Base-by-base conservation (phyloP, 2,113 vertebrate species). In the Phalacrocorax carbo region DNA sequence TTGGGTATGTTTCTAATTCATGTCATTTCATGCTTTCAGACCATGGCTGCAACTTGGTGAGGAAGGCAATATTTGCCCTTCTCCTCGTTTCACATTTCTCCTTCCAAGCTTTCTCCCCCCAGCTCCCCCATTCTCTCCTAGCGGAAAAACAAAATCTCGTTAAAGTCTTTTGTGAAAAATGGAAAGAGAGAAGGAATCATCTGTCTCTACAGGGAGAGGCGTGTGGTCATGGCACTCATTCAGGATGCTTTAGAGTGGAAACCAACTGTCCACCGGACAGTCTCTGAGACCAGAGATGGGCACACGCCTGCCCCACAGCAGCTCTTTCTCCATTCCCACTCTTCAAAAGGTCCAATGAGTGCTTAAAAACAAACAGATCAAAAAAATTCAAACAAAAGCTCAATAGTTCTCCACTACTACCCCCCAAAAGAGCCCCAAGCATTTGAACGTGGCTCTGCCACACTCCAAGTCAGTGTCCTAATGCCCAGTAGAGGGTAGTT, bases 11-110 rank as follows among this genome's bases (percentile, higher is more conserved):
- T 97, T 96, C 89, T 70, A 92, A 93, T 94, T 92, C 73, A 88
- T 48, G 57, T 66, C 60, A 86, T 94, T 93, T 96, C 94, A 95
- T 97, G 94, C 84, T 91, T 94, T 93, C 89, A 86, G 90, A 77
- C 82, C 46, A 90, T 15, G n/a, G 58, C 30, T 92, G 58, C 36
- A 26, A 32, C 71, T 90, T 57, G 62, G 77, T 89, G 70, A 93
- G 84, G 80, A 93, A 64, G 66, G 66, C 78, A 82, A 44, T 76
- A 90, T 82, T 91, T 94, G 61, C 78, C 70, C 46, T 92, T 88
- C 88, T 87, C 36, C 68, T 73, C 3, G 2, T 88, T 91, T 87
- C 90, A 85, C 13, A 5, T 93, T 81, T 88, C 70, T 94, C 30
- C 20, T 78, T 84, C 83, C 77, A 82, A 94, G 21, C 48, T 91